These are phyloP conservation scores for Sebastolobus altivelis DNA, from an alignment of 2,797 vertebrate species.

Conservation along the genomic window DNA sequence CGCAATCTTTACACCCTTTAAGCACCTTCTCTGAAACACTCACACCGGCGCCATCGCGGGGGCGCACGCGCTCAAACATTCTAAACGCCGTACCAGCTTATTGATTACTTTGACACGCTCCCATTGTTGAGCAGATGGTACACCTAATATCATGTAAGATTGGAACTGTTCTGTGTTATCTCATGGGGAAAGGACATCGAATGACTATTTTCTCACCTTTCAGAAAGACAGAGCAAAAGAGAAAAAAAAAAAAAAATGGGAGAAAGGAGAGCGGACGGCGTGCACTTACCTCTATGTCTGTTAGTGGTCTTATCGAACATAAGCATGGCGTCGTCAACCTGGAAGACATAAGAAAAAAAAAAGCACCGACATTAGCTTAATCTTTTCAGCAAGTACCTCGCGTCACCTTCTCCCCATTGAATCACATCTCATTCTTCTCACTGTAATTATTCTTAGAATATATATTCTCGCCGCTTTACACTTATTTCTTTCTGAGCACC, in stretches of 20 bases:
- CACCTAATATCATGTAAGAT: conserved; percentile 82
- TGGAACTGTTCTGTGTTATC: conserved; percentile 81
- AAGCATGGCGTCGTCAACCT: conserved; percentile 99
- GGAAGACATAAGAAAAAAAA: conserved; percentile 82
- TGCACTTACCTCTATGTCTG: conserved; percentile 97
- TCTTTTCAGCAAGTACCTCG: conserved; percentile 46
- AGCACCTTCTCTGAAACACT: conserved; percentile 81
- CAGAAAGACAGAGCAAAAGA: conserved; percentile 48
- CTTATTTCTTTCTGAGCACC: conserved; percentile 51
- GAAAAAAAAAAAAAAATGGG: conserved; percentile 17
- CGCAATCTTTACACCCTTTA: conserved; percentile 82
- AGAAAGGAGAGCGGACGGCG: conserved; percentile 23
- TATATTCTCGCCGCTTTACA: conserved; percentile 49
- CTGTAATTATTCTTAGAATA: conserved; percentile 66
- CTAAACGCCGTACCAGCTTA: conserved; percentile 79
- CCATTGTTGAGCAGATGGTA: conserved; percentile 80
- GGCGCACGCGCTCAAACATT: conserved; percentile 65
- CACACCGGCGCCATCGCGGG: conserved; percentile 62
- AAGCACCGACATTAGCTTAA: conserved; percentile 60
- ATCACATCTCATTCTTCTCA: conserved; percentile 56
- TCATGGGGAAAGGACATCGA: conserved; percentile 79
- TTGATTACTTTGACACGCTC: conserved; percentile 84
- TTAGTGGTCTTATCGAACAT: conserved; percentile 99
- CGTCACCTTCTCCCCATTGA: conserved; percentile 35
- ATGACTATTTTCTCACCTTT: conserved; percentile 80